phyloP scores from a whole-genome alignment of 2,888 invertebrate species.

The Polymixis lichenea region DNA sequence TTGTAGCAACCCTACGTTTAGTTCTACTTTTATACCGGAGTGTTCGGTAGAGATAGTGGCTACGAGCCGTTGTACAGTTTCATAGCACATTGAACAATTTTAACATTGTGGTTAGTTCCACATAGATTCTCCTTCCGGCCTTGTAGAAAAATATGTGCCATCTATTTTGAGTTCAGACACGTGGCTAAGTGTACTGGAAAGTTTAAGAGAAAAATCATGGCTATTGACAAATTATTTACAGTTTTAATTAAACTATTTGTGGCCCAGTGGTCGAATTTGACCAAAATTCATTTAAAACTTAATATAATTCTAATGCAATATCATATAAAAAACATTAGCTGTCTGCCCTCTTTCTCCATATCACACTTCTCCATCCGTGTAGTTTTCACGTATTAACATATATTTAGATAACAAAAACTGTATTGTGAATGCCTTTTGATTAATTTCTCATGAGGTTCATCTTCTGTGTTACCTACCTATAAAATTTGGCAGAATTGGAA shows the following conservation, averaged over 20 bases:
- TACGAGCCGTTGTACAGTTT: constrained; percentile 40
- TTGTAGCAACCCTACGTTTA: constrained; percentile 30
- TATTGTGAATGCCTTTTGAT: background rate
- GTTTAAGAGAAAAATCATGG: too few relatives aligned
- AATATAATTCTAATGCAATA: too few relatives aligned
- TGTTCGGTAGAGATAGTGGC: constrained; percentile 60
- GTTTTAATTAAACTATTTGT: too few relatives aligned
- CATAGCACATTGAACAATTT: constrained; percentile 62
- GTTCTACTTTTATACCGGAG: constrained; percentile 47
- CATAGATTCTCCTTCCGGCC: constrained; percentile 21
- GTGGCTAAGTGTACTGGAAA: background rate
- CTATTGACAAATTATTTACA: background rate
- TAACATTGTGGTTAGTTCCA: constrained; percentile 35
- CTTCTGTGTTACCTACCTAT: too few relatives aligned
- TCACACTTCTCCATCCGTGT: too few relatives aligned
- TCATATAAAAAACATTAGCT: too few relatives aligned
- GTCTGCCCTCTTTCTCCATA: too few relatives aligned
- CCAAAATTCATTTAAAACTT: too few relatives aligned
- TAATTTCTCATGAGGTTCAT: background rate
- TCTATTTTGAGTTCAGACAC: background rate
- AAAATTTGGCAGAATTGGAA: too few relatives aligned
- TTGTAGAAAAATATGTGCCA: constrained; percentile 16
- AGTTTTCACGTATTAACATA: too few relatives aligned
- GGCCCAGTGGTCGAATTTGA: too few relatives aligned
- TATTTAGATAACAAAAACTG: too few relatives aligned